Evolutionary conservation across 2,888 invertebrate genomes (phyloP).

Genomic region (Eristalis pertinax): DNA sequence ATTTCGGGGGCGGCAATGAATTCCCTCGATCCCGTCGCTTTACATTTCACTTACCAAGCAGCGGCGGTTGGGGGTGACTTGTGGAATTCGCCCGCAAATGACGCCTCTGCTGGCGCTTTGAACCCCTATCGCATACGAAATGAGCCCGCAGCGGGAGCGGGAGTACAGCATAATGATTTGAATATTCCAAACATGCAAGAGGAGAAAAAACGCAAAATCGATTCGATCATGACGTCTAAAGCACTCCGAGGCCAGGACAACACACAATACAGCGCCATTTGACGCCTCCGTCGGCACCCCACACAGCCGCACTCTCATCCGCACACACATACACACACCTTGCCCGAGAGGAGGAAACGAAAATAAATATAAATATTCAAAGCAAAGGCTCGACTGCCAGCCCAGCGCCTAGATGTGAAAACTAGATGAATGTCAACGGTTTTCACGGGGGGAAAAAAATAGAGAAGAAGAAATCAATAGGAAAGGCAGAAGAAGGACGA

Average conservation of each 20-base stretch:
- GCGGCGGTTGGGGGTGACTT: background rate
- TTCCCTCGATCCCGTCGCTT: background rate
- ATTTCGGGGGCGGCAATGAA: background rate
- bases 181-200: slow-evolving; percentile 18
- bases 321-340: background rate
- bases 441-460: slow-evolving; percentile 15
- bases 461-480: slow-evolving; percentile 46
- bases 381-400: background rate
- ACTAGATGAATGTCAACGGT: slow-evolving; percentile 65
- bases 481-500: background rate
- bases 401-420: background rate
- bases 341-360: background rate
- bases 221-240: slow-evolving; percentile 34
- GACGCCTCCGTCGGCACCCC: slow-evolving; percentile 3
- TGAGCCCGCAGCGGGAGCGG: background rate
- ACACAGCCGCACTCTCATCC: too few species aligned
- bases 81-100: background rate
- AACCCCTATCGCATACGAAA: slow-evolving; percentile 3
- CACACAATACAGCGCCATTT: slow-evolving; percentile 16
- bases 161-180: background rate
- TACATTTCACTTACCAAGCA: background rate
- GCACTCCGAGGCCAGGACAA: slow-evolving; percentile 10
- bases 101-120: background rate
- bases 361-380: background rate
- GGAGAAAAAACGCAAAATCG: slow-evolving; percentile 9